A percentile compares a stretch with the other conserved stretches of the same genome.
These are phyloP conservation scores for Ophion costatus DNA, from an alignment of 2,888 invertebrate species.

Conservation along the genomic window DNA sequence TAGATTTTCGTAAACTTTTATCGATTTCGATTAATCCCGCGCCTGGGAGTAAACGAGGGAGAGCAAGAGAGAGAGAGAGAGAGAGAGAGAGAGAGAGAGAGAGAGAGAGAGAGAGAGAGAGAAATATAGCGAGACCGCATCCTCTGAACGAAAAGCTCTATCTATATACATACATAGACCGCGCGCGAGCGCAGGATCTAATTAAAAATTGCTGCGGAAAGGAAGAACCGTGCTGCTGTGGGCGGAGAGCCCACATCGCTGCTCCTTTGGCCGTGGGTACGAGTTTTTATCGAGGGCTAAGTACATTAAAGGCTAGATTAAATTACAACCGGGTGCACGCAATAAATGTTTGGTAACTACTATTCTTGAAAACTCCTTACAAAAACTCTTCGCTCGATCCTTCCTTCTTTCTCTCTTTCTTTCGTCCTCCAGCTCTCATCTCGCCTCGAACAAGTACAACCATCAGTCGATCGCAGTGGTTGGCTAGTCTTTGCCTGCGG, in stretches of 20 bases:
- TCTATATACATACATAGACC: constrained; percentile 12
- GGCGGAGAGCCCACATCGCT: constrained; percentile 26
- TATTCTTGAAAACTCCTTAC: constrained; percentile 71
- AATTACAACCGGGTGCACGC: constrained; percentile 71
- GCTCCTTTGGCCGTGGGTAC: constrained; percentile 35
- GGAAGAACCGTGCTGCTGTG: constrained; percentile 39
- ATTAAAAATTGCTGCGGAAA: constrained; percentile 62
- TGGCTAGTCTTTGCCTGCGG: not conserved
- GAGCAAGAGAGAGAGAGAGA: too few species aligned
- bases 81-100: not conserved
- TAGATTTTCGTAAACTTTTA: constrained; percentile 47
- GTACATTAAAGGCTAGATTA: constrained; percentile 72
- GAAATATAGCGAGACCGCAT: not conserved
- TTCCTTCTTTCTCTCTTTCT: not conserved
- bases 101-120: not conserved
- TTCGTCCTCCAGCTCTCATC: constrained; percentile 20
- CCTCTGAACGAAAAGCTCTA: constrained; percentile 36
- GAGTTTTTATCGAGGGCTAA: constrained; percentile 70
- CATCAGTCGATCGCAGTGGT: constrained; percentile 1
- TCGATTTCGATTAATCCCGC: constrained; percentile 41
- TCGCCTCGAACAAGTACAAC: not conserved
- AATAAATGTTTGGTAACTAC: constrained; percentile 74
- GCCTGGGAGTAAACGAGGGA: not conserved
- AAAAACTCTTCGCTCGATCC: constrained; percentile 22
- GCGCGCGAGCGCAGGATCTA: constrained; percentile 50